Conservation (phyloP, 2,888 invertebrate species). For the Brachycybe producta region DNA sequence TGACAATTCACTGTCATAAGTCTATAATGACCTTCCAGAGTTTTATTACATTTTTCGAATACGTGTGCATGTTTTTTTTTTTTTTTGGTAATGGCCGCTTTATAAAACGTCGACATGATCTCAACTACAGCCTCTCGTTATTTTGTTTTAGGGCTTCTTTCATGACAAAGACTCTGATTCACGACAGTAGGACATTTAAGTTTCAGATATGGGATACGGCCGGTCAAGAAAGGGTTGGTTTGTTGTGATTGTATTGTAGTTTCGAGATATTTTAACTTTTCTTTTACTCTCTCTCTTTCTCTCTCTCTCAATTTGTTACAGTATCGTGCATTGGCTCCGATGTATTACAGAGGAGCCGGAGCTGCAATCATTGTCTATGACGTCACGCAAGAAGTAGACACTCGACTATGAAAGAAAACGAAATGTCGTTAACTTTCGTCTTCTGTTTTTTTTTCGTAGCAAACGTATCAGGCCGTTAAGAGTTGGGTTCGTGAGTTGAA, state of each 20-base stretch:
- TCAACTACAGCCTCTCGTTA: constrained; percentile 8
- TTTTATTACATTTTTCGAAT: too few relatives aligned
- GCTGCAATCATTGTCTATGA: constrained; percentile 38
- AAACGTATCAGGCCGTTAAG: constrained; percentile 29
- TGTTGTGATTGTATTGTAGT: too few relatives aligned
- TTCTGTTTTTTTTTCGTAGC: constrained; percentile 19
- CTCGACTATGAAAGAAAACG: constrained; percentile 9
- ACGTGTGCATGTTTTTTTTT: too few relatives aligned
- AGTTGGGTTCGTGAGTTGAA: constrained; percentile 35
- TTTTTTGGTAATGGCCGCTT: too few relatives aligned
- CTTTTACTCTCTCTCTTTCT: too few relatives aligned
- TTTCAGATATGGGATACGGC: constrained; percentile 40
- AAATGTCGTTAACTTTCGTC: background rate
- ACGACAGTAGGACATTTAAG: constrained; percentile 31
- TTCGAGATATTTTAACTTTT: too few relatives aligned
- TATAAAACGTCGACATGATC: too few relatives aligned
- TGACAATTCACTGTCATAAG: too few relatives aligned
- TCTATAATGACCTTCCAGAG: too few relatives aligned
- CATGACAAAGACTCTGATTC: constrained; percentile 33
- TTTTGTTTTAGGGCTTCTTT: constrained; percentile 33
- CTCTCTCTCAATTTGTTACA: constrained; percentile 26
- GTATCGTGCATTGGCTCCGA: constrained; percentile 36
- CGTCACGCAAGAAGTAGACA: constrained; percentile 33
- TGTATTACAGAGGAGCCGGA: constrained; percentile 37
- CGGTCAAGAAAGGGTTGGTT: constrained; percentile 36